phyloP scores from a whole-genome alignment of 2,113 vertebrate genomes.

The Gavia stellata region DNA sequence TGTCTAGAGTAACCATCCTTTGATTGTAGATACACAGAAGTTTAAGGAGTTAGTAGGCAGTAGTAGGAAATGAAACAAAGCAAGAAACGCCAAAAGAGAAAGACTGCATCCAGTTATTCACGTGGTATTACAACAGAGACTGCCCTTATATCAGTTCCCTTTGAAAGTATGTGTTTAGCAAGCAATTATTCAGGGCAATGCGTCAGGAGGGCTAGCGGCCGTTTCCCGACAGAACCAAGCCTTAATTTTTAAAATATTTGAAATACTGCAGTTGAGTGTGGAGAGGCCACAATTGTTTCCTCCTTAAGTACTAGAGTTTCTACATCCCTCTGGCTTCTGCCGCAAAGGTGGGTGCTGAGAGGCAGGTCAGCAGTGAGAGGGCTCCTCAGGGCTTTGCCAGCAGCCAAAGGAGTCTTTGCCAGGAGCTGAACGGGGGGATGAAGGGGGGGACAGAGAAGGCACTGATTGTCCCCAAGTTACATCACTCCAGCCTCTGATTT shows the following conservation, averaged over 20 bases:
- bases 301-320: not conserved
- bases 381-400: not conserved
- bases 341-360: fast-evolving
- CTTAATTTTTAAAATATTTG: conserved; percentile 52
- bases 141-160: not conserved
- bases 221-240: not conserved
- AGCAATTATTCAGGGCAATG: not conserved
- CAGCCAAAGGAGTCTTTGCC: not conserved
- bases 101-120: not conserved
- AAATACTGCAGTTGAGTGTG: conserved; percentile 7
- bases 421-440: not conserved
- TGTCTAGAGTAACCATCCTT: not conserved
- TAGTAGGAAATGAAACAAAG: not conserved
- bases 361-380: not conserved
- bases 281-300: not conserved
- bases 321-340: not conserved
- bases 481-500: not conserved
- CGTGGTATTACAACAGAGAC: not conserved
- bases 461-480: not conserved
- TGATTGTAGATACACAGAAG: not conserved
- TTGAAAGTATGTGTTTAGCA: not conserved
- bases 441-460: not conserved
- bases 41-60: not conserved
- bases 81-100: not conserved
- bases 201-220: not conserved